Base-by-base conservation (phyloP, 64 coral and sea anemone genomes). In the Montipora efflorescens region DNA sequence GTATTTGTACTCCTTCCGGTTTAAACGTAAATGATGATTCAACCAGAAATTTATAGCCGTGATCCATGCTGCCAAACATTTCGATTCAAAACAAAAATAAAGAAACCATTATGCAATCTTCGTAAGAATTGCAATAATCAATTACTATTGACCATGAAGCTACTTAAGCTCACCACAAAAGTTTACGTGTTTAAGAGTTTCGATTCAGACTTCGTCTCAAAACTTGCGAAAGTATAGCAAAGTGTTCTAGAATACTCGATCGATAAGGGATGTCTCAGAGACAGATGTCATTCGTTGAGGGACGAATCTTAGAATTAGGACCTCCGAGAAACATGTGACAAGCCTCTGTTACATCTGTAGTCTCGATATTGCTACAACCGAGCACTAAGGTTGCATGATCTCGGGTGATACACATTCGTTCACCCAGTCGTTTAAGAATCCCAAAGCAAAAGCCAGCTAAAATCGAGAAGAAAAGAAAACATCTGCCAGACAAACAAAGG, bases 1-100 rank as follows among this genome's bases (percentile, higher is more conserved):
- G 36, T 36, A 36, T 36, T 36, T n/a, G 3, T 8, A 16, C 1
- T 8, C 45, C 66, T 48, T 86, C 82, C 82, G 62, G 66, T 69
- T 71, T 70, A 71, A 36, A 51, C 66, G 66, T 23, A 72, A 50
- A 44, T 46, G 18, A 72, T 70, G 82, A 86, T 86, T 86, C 82
- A 71, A 7, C 10, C 1, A 86, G 19, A 72, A 86, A 71, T 71
- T 71, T 86, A 71, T 71, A 72, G 82, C 22, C 14, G n/a, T 86
- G 82, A 86, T 21, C 15, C 3, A 86, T 48, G 19, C 9, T 48
- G 48, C 15, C 18, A 46, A 83, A 46, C 36, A 46, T 83, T 83
- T 45, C 10, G 46, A 57, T 22, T 57, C 48, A 45, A 76, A 76
- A 46, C 23, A 45, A 45, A 55, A 23, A 61, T 16, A 82, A 82